Conservation (phyloP, 2,888 invertebrate species). For the Leucophora obtusa region DNA sequence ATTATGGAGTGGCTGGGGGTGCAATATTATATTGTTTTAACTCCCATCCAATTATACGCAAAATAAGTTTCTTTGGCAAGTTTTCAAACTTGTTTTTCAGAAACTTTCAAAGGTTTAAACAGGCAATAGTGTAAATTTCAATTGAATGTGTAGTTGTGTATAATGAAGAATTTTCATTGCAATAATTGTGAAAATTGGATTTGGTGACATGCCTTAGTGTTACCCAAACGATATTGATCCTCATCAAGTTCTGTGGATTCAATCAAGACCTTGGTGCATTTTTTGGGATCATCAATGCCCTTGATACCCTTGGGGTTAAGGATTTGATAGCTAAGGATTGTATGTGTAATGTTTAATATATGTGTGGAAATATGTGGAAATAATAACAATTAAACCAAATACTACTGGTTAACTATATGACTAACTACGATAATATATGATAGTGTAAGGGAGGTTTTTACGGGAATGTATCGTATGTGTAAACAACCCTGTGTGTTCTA, state of each 20-base stretch:
- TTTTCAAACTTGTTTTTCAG: conserved; percentile 36
- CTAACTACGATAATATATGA: conserved; percentile 8
- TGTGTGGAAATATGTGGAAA: conserved; percentile 10
- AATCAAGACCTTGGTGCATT: conserved; percentile 90
- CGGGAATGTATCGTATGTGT: conserved; percentile 32
- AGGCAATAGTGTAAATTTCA: conserved; percentile 18
- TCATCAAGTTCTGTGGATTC: conserved; percentile 90
- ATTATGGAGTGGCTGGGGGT: background rate
- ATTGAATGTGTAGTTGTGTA: conserved; percentile 14
- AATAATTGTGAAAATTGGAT: conserved; percentile 46
- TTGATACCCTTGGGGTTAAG: conserved; percentile 93
- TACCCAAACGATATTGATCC: conserved; percentile 97
- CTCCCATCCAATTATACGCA: background rate
- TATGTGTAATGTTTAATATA: conserved; percentile 10
- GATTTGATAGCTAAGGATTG: conserved; percentile 92
- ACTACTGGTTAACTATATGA: background rate
- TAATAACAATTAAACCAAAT: conserved; percentile 18
- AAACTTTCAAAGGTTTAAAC: background rate
- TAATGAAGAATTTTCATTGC: conserved; percentile 56
- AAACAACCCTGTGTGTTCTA: background rate
- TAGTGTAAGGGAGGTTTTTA: background rate
- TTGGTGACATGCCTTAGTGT: conserved; percentile 93
- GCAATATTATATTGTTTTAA: conserved; percentile 37
- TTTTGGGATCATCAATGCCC: conserved; percentile 88
- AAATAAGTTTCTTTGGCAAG: conserved; percentile 17